These are phyloP conservation scores for Capreolus pygargus DNA, from an alignment of 2,113 vertebrate genomes.

Conservation along the genomic window DNA sequence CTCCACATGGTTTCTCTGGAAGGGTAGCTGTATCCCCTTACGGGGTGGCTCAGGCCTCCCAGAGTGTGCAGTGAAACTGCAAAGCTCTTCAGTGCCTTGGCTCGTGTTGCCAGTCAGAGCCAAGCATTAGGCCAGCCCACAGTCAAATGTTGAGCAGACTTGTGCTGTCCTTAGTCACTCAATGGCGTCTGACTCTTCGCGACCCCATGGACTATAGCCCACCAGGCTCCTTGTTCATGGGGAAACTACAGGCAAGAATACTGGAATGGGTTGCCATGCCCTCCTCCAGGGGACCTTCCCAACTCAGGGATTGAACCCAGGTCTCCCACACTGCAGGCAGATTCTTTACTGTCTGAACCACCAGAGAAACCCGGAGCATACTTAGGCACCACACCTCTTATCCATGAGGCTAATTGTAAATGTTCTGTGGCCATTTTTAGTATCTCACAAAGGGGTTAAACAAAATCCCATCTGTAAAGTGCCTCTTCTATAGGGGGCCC, in stretches of 20 bases:
- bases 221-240: neutral
- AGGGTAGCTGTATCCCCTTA: neutral
- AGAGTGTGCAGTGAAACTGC: neutral
- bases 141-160: neutral
- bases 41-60: neutral
- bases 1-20: neutral
- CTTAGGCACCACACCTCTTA: neutral
- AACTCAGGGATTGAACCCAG: neutral
- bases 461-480: neutral
- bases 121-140: neutral
- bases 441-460: neutral
- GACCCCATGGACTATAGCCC: neutral
- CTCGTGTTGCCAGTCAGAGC: neutral
- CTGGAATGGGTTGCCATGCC: neutral
- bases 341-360: neutral
- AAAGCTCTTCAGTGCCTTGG: neutral
- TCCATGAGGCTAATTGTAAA: neutral
- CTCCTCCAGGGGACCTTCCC: neutral
- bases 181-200: rapidly evolving
- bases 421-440: neutral
- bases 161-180: neutral
- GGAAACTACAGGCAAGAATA: neutral
- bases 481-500: neutral
- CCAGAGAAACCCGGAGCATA: neutral
- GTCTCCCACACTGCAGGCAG: neutral